Evolutionary conservation across 2,113 vertebrate species (phyloP).

Genomic region (Arothron firmamentum): DNA sequence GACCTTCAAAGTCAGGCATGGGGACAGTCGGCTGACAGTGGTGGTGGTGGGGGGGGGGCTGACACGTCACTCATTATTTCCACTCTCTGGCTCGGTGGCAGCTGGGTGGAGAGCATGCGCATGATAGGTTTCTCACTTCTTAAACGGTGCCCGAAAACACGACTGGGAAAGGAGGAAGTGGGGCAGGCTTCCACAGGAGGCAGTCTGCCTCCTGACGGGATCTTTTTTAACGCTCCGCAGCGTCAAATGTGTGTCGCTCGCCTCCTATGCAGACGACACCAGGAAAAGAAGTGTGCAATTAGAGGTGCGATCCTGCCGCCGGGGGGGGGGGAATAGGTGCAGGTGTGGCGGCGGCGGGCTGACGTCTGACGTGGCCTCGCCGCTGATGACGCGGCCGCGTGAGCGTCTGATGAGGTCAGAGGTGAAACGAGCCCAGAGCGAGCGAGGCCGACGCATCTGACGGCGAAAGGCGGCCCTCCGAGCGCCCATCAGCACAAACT

Average conservation of each 20-base stretch:
- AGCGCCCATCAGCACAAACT: not conserved
- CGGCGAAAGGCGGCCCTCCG: not conserved
- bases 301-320: not conserved
- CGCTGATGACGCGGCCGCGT: too few relatives aligned
- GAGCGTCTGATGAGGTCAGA: too few relatives aligned
- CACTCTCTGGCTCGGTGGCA: conserved; percentile 48
- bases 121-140: not conserved
- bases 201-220: not conserved
- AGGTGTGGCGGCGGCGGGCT: conserved; percentile 11
- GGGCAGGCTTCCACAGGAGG: conserved; percentile 20
- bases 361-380: not conserved
- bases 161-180: conserved; percentile 20
- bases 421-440: not conserved
- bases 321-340: not conserved
- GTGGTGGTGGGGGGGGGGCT: conserved; percentile 35
- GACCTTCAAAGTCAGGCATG: conserved; percentile 67
- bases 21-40: conserved; percentile 45
- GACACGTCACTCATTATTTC: conserved; percentile 66
- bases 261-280: not conserved
- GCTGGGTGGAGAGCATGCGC: not conserved
- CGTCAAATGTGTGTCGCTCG: too few relatives aligned
- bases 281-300: conserved; percentile 13
- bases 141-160: not conserved
- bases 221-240: too few relatives aligned
- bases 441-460: too few relatives aligned